A percentile compares a stretch with the other conserved stretches of the same genome.
Evolutionary conservation across 2,888 invertebrate species (phyloP).

Genomic region (Notodonta ziczac): DNA sequence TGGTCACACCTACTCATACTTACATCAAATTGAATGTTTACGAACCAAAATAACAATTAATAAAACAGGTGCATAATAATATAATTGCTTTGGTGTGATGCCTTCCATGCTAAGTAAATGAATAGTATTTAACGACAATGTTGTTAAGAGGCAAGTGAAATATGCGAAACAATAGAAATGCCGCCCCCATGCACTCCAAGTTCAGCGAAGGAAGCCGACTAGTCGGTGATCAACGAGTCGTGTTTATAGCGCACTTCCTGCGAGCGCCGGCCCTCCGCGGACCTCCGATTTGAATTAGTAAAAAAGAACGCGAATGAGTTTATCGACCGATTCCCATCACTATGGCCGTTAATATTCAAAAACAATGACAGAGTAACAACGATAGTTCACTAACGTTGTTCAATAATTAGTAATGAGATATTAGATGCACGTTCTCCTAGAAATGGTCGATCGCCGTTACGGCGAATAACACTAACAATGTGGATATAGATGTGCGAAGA

Average conservation of each 20-base stretch:
- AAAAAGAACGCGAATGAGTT: conserved; percentile 49
- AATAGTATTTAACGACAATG: no score
- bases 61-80: no score
- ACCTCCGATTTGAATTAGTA: conserved; percentile 50
- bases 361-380: conserved; percentile 34
- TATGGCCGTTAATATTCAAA: conserved; percentile 44
- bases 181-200: conserved; percentile 49
- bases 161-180: conserved; percentile 67
- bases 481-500: conserved; percentile 9
- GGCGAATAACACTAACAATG: conserved; percentile 13
- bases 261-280: conserved; percentile 32
- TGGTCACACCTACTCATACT: no score
- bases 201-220: conserved; percentile 59
- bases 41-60: no score
- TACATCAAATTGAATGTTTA: no score
- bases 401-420: conserved; percentile 25
- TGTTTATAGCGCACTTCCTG: conserved; percentile 71
- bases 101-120: no score
- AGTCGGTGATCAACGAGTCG: conserved; percentile 62
- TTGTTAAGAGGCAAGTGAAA: no score
- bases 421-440: conserved; percentile 18
- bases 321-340: conserved; percentile 44
- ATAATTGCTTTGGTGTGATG: no score
- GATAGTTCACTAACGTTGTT: conserved; percentile 21
- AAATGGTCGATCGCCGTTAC: conserved; percentile 9